Evolutionary conservation across 53 echinoderm and acorn worm species (phyloP).

Genomic region (Paracentrotus lividus): DNA sequence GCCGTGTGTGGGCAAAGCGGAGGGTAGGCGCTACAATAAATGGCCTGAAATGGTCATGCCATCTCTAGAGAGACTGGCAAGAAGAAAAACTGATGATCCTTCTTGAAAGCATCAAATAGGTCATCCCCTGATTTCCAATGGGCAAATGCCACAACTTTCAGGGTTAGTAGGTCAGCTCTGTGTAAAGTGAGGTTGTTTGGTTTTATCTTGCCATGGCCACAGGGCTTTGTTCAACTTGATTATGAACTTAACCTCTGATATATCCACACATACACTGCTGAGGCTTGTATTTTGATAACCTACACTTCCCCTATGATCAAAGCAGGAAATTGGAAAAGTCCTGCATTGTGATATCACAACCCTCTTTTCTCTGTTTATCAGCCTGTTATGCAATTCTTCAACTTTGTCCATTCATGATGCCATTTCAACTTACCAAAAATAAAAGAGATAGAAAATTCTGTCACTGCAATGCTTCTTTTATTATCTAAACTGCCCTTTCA

Average conservation of each 20-base stretch:
- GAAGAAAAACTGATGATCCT: neutral
- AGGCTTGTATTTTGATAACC: conserved; percentile 8
- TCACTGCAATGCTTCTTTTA: neutral
- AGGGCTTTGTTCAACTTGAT: conserved; percentile 37
- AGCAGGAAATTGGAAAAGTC: conserved; percentile 1
- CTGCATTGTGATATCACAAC: conserved; percentile 28
- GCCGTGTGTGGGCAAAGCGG: conserved; percentile 3
- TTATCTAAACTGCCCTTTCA: conserved; percentile 24
- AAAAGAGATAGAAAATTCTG: neutral
- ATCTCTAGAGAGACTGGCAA: neutral
- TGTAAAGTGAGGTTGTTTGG: neutral
- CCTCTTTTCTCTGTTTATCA: conserved; percentile 3
- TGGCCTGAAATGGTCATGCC: conserved; percentile 63
- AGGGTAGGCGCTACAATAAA: conserved; percentile 43
- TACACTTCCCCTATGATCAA: conserved; percentile 14
- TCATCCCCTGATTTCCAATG: conserved; percentile 31
- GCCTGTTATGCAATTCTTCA: neutral
- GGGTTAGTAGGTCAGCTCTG: conserved; percentile 56
- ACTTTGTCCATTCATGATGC: neutral
- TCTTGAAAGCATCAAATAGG: conserved; percentile 55
- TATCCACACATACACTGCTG: conserved; percentile 9
- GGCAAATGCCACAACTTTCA: conserved; percentile 17
- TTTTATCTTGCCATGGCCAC: conserved; percentile 19
- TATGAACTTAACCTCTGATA: conserved; percentile 25
- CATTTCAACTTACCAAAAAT: neutral